Conservation (phyloP, 2,113 vertebrate genomes). For the Odontophorus gujanensis region DNA sequence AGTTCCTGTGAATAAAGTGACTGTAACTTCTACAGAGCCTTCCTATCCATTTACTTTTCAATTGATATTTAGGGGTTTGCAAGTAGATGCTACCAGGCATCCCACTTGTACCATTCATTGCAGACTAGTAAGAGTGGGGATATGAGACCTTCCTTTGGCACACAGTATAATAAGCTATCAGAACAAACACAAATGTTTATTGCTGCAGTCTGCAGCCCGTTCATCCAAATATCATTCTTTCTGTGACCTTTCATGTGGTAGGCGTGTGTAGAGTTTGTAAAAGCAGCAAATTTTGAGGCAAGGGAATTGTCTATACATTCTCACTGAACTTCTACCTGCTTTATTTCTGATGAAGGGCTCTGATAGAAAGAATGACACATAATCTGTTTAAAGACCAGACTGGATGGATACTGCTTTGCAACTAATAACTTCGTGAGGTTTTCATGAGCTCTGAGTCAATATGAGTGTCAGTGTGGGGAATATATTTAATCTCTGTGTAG, state of each 20-base stretch:
- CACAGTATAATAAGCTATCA: not conserved
- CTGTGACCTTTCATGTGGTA: not conserved
- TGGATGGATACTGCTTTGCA: not conserved
- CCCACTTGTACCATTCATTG: not conserved
- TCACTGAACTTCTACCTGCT: not conserved
- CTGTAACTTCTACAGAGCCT: not conserved
- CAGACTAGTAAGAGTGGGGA: not conserved
- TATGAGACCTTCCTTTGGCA: not conserved
- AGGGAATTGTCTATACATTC: not conserved
- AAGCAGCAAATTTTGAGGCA: not conserved
- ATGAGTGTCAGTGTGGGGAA: conserved; percentile 8
- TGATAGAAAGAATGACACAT: conserved; percentile 10
- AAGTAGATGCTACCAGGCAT: not conserved
- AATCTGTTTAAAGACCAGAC: not conserved
- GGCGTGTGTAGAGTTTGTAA: not conserved
- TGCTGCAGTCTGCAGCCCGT: not conserved
- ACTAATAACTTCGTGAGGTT: not conserved
- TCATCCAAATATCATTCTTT: conserved; percentile 1
- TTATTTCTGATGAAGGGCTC: not conserved
- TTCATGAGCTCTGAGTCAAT: not conserved
- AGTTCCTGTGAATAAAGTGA: not conserved
- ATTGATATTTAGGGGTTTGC: accelerated
- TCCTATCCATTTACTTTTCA: not conserved
- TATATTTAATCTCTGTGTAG: conserved; percentile 9
- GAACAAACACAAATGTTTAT: not conserved